Evolutionary conservation across 1,140 invertebrate genomes (phyloP).

Genomic region (Orius laevigatus): DNA sequence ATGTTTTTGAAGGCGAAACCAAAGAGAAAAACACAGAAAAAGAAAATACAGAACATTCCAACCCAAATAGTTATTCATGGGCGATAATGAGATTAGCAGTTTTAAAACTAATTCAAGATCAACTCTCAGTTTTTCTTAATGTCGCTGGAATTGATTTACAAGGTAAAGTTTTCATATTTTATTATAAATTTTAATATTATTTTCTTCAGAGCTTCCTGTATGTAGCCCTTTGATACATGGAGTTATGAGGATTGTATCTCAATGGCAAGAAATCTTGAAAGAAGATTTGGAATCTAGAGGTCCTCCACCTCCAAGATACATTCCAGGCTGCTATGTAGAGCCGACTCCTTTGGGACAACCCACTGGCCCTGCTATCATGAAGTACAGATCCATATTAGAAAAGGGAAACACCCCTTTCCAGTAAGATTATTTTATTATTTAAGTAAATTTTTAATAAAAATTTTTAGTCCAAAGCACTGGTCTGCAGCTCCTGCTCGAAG

Average conservation of each 20-base stretch:
- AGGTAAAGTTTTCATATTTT: slow-evolving; percentile 36
- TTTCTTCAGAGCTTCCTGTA: slow-evolving; percentile 68
- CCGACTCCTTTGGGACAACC: slow-evolving; percentile 30
- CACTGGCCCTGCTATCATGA: slow-evolving; percentile 69
- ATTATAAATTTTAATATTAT: not conserved
- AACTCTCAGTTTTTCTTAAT: slow-evolving; percentile 62
- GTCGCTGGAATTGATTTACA: slow-evolving; percentile 79
- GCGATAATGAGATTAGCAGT: slow-evolving; percentile 77
- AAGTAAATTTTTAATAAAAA: slow-evolving; percentile 8
- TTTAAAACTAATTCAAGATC: slow-evolving; percentile 63
- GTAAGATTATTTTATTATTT: slow-evolving; percentile 31
- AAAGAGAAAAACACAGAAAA: slow-evolving; percentile 32
- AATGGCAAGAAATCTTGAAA: slow-evolving; percentile 72
- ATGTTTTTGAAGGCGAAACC: slow-evolving; percentile 46
- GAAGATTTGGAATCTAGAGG: slow-evolving; percentile 57
- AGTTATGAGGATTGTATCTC: slow-evolving; percentile 62
- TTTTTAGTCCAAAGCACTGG: slow-evolving; percentile 41
- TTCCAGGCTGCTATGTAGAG: slow-evolving; percentile 70
- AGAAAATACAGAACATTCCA: slow-evolving; percentile 69
- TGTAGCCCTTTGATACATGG: slow-evolving; percentile 87
- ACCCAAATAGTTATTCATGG: slow-evolving; percentile 84
- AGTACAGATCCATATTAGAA: slow-evolving; percentile 82
- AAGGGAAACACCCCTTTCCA: slow-evolving; percentile 90
- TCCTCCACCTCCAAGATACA: slow-evolving; percentile 58
- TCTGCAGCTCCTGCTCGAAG: slow-evolving; percentile 67